These are phyloP conservation scores for Cochlearius cochlearius DNA, from an alignment of 2,113 vertebrate genomes.

Conservation along the genomic window DNA sequence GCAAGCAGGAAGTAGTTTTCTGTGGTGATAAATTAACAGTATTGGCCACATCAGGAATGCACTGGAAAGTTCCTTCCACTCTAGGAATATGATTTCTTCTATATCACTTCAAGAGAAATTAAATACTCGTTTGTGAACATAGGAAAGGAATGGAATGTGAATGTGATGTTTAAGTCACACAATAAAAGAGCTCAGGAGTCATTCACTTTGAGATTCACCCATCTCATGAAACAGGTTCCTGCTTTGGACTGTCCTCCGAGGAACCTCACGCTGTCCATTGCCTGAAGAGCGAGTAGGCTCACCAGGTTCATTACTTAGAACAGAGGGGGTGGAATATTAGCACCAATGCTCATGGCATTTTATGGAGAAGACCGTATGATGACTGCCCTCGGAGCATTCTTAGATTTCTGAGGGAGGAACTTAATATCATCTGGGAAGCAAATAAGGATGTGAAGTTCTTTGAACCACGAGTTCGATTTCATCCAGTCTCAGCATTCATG, in stretches of 20 bases:
- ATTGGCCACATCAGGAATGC: not conserved
- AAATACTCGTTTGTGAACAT: not conserved
- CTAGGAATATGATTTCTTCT: not conserved
- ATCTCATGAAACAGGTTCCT: not conserved
- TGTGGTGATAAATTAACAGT: not conserved
- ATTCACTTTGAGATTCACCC: not conserved
- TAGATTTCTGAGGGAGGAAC: not conserved
- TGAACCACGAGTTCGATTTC: not conserved
- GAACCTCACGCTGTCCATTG: not conserved
- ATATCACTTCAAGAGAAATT: not conserved
- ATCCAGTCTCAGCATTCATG: not conserved
- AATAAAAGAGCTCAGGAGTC: not conserved
- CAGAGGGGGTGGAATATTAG: not conserved
- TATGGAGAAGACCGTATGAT: not conserved
- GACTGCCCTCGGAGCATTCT: not conserved
- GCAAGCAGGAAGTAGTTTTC: not conserved
- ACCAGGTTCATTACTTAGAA: not conserved
- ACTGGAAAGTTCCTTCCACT: not conserved
- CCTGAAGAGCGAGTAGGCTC: not conserved
- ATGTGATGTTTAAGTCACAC: not conserved
- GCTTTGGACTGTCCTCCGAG: not conserved
- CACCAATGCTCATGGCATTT: not conserved
- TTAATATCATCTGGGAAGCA: not conserved
- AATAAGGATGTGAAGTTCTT: not conserved
- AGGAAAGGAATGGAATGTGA: not conserved